These are phyloP conservation scores for Accipiter virgatus DNA, from an alignment of 2,113 vertebrate species.

Conservation along the genomic window DNA sequence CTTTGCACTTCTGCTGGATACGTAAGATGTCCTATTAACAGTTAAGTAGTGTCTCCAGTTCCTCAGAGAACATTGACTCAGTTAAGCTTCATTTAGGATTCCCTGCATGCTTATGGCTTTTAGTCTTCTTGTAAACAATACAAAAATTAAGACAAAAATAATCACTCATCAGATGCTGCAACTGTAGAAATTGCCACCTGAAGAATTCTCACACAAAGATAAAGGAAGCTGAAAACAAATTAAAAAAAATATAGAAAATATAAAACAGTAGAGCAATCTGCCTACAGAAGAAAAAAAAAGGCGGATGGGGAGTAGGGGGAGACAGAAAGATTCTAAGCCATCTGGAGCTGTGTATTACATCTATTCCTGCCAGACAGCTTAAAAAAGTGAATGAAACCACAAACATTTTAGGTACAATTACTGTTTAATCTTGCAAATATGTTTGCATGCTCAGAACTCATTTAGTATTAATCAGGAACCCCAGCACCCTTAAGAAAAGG, in stretches of 20 bases:
- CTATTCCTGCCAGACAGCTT: neutral
- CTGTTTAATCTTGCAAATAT: neutral
- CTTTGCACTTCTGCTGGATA: neutral
- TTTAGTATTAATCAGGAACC: neutral
- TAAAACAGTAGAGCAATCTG: neutral
- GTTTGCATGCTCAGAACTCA: neutral
- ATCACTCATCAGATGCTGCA: conserved; percentile 10
- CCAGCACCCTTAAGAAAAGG: neutral
- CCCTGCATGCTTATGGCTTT: neutral
- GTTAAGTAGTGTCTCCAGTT: neutral
- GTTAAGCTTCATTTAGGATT: neutral
- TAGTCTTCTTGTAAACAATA: neutral
- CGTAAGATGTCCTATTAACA: neutral
- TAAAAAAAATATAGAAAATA: neutral
- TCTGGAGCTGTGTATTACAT: neutral
- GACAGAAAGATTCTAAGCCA: neutral
- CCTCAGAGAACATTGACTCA: neutral
- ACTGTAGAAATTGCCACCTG: neutral
- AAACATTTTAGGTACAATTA: neutral
- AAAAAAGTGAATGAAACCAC: neutral
- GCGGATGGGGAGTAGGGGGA: no score
- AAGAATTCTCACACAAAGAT: neutral
- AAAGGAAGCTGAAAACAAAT: neutral
- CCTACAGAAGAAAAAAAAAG: neutral
- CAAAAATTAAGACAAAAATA: conserved; percentile 19